Evolutionary conservation across 1,140 invertebrate species (phyloP), one percentile per base, ranked within the genome.

Genomic region (Musca domestica): DNA sequence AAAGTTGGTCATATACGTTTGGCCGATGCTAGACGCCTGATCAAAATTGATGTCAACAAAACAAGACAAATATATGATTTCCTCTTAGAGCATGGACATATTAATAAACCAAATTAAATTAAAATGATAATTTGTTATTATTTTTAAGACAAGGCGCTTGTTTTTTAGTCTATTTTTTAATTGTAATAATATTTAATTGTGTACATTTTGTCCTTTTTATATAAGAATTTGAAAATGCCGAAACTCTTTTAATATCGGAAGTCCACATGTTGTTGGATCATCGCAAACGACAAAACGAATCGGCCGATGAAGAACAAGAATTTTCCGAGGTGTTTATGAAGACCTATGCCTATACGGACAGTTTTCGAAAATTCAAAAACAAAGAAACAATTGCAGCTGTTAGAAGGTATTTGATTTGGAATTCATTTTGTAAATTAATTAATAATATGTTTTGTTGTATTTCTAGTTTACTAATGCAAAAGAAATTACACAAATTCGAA

Each of bases 281-380:
- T 84, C 89, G 98, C 61, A 98, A 98, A 84, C 91, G 92, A 41
- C 96, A 98, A 82, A 99, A 98, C 83, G 96, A 99, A 84, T 95
- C 91, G 64, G 95, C 95, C 1, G 98, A 99, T 81, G 98, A 99
- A 73, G 97, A 98, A 80, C 96, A 98, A 83, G 95, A 98, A 83
- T 91, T 99, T 76, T 97, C 95, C 0, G 96, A 99, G 83, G 96
- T 99, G 19, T 99, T 99, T 77, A 93, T 96, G 87, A 99, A 99
- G 83, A 99, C 96, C 0, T 84, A 97, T 3, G 96, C 95, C 58
- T 99, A 99, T 75, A 97, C 95, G 27, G 92, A 96, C 75, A 87
- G 96, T 74, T 99, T 99, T 82, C 88, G 93, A 22, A 96, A 97
- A 78, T 98, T 99, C 82, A 98, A 98, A 82, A 99, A 98, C 79